Base-by-base conservation (phyloP, 2,888 invertebrate species). In the Deilephila porcellus region DNA sequence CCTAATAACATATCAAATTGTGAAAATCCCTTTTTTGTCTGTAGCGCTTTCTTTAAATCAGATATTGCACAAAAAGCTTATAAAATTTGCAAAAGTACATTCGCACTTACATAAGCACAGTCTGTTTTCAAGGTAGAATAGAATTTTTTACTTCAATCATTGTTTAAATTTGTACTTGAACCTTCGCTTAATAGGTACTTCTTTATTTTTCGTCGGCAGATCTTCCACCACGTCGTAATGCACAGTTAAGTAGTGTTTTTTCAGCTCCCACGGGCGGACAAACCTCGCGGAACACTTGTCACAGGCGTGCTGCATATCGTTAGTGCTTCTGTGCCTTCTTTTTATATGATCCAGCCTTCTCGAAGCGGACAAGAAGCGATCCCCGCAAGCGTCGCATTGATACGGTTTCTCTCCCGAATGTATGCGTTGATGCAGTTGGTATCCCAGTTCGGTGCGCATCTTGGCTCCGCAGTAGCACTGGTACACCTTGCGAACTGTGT, bases 371-470 rank as follows among this genome's bases (percentile, higher is more conserved):
- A 93, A 84, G 75, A 93, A 94, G 19, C 85, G 81, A 0, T 93
- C 92, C 0, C 90, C 92, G 60, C 93, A 94, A 1, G 88, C 83
- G 0, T 79, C 76, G 53, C 93, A 93, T 60, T 88, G 84, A 71
- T 91, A 93, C 0, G 93, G 93, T 37, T 87, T 86, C 70, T 91
- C 89, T 0, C 94, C 94, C 0, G 90, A 89, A 60, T 93, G 93
- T 0, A 91, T 91, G 19, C 93, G 82, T 75, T 85, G 84, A 56
- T 94, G 94, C 19, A 93, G 82, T 7, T 86, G 84, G 45, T 83
- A 90, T 0, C 93, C 93, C 4, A 92, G 71, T 6, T 86, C 86
- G 0, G 93, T 89, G 0, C 87, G 83, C 78, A 93, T 80, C 29
- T 87, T 88, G 0, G 92, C 91, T 0, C 93, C 93, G 64, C 94